Evolutionary conservation across 2,888 invertebrate species (phyloP), one percentile per base, ranked within the genome.

Genomic region (Pegoplata infirma): DNA sequence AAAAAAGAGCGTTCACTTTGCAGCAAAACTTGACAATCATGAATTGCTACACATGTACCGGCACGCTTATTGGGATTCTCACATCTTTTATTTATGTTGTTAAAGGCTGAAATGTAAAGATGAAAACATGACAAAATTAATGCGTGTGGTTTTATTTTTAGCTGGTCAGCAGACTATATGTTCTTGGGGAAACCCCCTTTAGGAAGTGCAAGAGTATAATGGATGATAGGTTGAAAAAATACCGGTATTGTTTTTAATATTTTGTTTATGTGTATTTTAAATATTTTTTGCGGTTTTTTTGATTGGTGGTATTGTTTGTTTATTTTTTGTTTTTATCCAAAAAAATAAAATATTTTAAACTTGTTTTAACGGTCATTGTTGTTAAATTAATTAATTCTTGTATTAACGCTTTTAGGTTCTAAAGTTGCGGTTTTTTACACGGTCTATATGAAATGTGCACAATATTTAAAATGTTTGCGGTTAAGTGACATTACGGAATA

Each of bases 41-140:
- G 84, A 6, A 89, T 84, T 76, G 85, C 85, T 2, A 86, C 84
- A 73, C 89, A 89, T 12, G 84, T 80, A 17, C 88, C 89, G 8
- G 80, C 56, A 1, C 84, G 82, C 55, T 83, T 84, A 72, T 89
- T 89, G n/a, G 89, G 89, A 83, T 88, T 89, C 19, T 82, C 55
- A 92, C 94, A 84, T 93, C 95, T 84, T 12, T 82, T 83, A 82
- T 84, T 40, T 5, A n/a, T n/a, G 8, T 40, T 89, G 85, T 80
- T 61, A 83, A 59, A 32, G 67, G 49, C 76, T 80, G 25, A 12
- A 40, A n/a, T 7, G n/a, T 40, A n/a, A 36, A 66, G 7, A 64
- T 36, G 6, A 2, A 36, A 32, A n/a, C 0, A n/a, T 63, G 46
- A 28, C 46, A 16, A 12, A 40, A 17, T 23, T 23, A 25, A 55